Percentiles rank a stretch among this genome's conserved stretches.
Conservation (phyloP, 2,888 invertebrate genomes). For the Himalopsyche japonica region DNA sequence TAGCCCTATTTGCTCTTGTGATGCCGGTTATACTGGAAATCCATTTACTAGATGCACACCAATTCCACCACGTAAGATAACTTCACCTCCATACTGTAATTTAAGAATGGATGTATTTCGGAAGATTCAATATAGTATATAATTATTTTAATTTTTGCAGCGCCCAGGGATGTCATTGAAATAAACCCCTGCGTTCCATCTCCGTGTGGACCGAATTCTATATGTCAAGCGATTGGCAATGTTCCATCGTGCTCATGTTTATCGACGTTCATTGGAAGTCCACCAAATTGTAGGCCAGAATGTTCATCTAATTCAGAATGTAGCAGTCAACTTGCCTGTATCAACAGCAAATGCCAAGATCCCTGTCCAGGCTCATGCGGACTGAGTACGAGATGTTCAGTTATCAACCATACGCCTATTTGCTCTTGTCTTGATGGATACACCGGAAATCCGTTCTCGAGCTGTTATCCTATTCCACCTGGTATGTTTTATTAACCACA, state of each 20-base stretch:
- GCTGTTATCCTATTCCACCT: too few species aligned
- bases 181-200: slow-evolving; percentile 68
- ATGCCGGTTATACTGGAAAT: slow-evolving; percentile 67
- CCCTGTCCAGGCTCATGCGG: slow-evolving; percentile 75
- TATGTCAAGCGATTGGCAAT: slow-evolving; percentile 64
- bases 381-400: slow-evolving; percentile 69
- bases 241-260: slow-evolving; percentile 68
- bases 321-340: slow-evolving; percentile 65
- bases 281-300: slow-evolving; percentile 70
- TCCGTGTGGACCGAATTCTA: slow-evolving; percentile 72
- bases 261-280: slow-evolving; percentile 67
- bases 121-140: neutral
- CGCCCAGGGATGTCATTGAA: slow-evolving; percentile 49
- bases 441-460: slow-evolving; percentile 68
- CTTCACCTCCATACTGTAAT: neutral
- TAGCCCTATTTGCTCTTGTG: slow-evolving; percentile 80
- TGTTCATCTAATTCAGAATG: slow-evolving; percentile 68
- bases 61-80: slow-evolving; percentile 51
- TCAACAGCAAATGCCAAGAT: slow-evolving; percentile 71
- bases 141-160: slow-evolving; percentile 11
- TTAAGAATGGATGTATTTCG: neutral
- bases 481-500: neutral
- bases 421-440: slow-evolving; percentile 64
- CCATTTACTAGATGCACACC: slow-evolving; percentile 69
- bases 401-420: slow-evolving; percentile 71